Base-by-base conservation (phyloP, 2,888 invertebrate species). In the Nephrocerus scutellatus region DNA sequence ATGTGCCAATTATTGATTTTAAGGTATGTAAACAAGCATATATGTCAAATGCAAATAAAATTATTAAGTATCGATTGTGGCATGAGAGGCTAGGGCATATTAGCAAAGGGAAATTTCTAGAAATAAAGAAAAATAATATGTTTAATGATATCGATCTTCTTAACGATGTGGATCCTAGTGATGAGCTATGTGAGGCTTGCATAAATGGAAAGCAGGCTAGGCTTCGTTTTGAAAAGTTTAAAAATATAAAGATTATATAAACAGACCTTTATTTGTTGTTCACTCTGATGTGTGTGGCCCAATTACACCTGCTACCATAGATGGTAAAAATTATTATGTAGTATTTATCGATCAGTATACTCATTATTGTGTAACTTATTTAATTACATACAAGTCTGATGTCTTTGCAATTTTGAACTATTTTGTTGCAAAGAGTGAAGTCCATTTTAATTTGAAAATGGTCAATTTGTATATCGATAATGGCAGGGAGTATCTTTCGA, bases 201-300 rank as follows among this genome's bases (percentile, higher is more conserved):
- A 50, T 60, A 41, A n/a, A 46, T 53, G 60, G 59, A 14, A 63
- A 63, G 48, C 60, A 61, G 49, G 45, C 50, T 9, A 53, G 60
- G 44, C 39, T 57, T n/a, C 55, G 59, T 20, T 64, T 64, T 51
- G 47, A 51, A 30, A 38, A 53, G 54, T 47, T 44, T 40, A 46
- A 53, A 50, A 48, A 48, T n/a, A n/a, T 29, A 51, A 46, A 37
- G 31, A 39, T 25, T 21, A 59, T 44, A 50, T 55, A 18, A 49
- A 46, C 25, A 46, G 59, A 48, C 58, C 62, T n/a, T 45, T 62
- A 21, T 59, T 58, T 50, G 48, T 59, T 15, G 46, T 63, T 7
- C 60, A 59, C 49, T 55, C 56, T 8, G 58, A 59, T 43, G 51
- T 62, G 12, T 60, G n/a, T n/a, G n/a, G n/a, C n/a, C n/a, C n/a